Evolutionary conservation across 2,888 invertebrate genomes (phyloP).

Genomic region (Archips crataeganus): DNA sequence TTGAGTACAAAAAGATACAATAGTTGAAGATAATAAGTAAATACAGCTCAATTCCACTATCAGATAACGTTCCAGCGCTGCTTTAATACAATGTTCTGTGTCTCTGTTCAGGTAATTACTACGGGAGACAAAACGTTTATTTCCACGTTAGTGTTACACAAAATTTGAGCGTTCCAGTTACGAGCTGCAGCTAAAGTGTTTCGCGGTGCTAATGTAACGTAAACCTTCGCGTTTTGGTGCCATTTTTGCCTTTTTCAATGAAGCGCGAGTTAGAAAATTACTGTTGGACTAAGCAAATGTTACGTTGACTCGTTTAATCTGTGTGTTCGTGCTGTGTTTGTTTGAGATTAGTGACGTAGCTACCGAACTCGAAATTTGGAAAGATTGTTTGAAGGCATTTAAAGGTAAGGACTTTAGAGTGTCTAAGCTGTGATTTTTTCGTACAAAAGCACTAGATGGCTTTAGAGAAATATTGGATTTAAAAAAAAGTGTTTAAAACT

Average conservation of each 20-base stretch:
- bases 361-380: background rate
- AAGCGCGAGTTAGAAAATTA: background rate
- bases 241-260: background rate
- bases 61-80: conserved; percentile 31
- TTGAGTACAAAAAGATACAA: conserved; percentile 40
- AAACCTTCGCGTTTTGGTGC: background rate
- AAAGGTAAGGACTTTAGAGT: background rate
- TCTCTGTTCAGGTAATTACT: conserved; percentile 18
- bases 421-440: too few species aligned
- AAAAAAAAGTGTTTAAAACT: too few species aligned
- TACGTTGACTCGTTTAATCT: conserved; percentile 9
- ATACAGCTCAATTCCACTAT: conserved; percentile 36
- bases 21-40: conserved; percentile 39
- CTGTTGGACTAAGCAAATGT: conserved; percentile 3
- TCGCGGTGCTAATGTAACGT: background rate
- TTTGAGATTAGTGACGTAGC: conserved; percentile 3
- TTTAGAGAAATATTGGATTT: too few species aligned
- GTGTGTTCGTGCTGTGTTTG: conserved; percentile 12
- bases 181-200: background rate
- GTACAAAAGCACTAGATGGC: too few species aligned
- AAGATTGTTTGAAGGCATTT: conserved; percentile 1
- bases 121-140: conserved; percentile 16
- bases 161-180: background rate
- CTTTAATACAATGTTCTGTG: conserved; percentile 27
- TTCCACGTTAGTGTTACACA: conserved; percentile 4